Evolutionary conservation across 1,140 invertebrate genomes (phyloP), one percentile per base, ranked within the genome.

Genomic region (Ceratitis capitata): DNA sequence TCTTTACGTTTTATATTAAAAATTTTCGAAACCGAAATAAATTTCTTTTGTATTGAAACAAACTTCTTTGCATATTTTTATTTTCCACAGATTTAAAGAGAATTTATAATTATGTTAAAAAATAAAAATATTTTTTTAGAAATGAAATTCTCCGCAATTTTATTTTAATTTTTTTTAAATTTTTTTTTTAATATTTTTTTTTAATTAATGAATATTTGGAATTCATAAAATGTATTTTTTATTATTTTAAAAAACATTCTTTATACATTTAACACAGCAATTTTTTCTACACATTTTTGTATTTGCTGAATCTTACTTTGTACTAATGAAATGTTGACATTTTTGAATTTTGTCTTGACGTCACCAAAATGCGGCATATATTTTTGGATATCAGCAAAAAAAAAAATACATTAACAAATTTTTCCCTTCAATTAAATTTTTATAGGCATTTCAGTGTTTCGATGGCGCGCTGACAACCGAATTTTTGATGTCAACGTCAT

Each of bases 301-400:
- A 82, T 85, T 64, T 85, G 32, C 12, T 53, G 26, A 84, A 26
- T 47, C 84, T 42, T 47, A 58, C 56, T 45, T 85, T n/a, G n/a
- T 61, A 82, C 78, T 47, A 85, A 85, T 82, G 69, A 26, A 45
- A 58, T 23, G 26, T 56, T 47, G 45, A 85, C 45, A 82, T 83
- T 89, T 91, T 91, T 91, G 90, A 90, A 91, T 91, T 91, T 91
- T 91, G 90, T 87, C 56, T 74, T 58, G 82, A 49, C 58, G 35
- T 64, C 12, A 78, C 39, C 45, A n/a, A n/a, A 32, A 85, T 64
- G 85, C 82, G 29, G 82, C 45, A 83, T n/a, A 82, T 26, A 83
- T 85, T 85, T 85, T 85, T 83, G 85, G 78, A 85, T 85, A 85
- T 16, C 32, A 49, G 51, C 14, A 19, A 69, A 69, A 64, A 64